Conservation (phyloP, 2,113 vertebrate species). For the Hippocampus mohnikei region DNA sequence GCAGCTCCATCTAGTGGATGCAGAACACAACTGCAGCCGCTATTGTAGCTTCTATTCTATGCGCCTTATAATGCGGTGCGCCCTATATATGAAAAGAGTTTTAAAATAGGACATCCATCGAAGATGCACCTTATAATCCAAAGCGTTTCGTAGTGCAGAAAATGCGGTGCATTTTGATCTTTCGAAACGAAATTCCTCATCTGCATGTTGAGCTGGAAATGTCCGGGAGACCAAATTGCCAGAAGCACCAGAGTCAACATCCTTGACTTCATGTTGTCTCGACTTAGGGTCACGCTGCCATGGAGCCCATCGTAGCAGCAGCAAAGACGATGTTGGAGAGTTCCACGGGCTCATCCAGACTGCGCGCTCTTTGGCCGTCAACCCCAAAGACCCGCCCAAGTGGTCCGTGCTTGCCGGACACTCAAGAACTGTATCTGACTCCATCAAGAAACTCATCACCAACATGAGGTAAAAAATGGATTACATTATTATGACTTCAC, state of each 20-base stretch:
- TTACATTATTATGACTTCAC: too few species aligned
- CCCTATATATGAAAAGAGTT: too few species aligned
- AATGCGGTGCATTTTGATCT: not conserved
- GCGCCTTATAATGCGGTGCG: too few species aligned
- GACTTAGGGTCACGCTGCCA: slow-evolving; percentile 84
- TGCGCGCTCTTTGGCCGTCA: slow-evolving; percentile 89
- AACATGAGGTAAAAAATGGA: slow-evolving; percentile 84
- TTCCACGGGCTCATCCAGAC: slow-evolving; percentile 94
- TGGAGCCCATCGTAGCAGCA: slow-evolving; percentile 89
- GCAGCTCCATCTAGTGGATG: too few species aligned
- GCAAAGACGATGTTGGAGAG: slow-evolving; percentile 93
- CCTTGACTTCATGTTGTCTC: not conserved
- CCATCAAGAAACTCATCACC: slow-evolving; percentile 97
- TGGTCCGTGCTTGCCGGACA: slow-evolving; percentile 94
- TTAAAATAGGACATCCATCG: too few species aligned
- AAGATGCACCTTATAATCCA: too few species aligned
- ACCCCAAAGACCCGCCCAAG: slow-evolving; percentile 91
- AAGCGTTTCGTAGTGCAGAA: too few species aligned
- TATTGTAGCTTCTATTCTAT: too few species aligned
- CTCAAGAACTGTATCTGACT: slow-evolving; percentile 94
- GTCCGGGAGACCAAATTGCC: not conserved
- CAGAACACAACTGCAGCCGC: too few species aligned
- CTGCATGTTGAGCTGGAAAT: not conserved
- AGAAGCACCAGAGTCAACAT: not conserved
- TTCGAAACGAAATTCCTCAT: not conserved